Percentiles rank a stretch among this genome's conserved stretches.
Evolutionary conservation across 1,140 invertebrate genomes (phyloP).

Genomic region (Papilio dardanus): DNA sequence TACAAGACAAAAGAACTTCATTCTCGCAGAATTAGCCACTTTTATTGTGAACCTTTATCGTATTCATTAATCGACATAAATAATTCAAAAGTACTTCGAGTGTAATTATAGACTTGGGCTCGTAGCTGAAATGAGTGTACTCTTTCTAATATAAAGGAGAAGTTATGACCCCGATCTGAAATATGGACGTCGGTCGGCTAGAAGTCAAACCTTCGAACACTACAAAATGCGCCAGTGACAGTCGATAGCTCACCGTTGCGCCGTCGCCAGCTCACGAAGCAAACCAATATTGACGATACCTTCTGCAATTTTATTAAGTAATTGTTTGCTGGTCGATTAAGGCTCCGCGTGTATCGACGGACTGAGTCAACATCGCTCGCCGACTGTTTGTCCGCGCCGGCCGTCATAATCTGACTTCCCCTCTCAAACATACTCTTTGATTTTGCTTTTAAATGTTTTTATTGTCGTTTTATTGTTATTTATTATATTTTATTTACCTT

Average conservation of each 20-base stretch:
- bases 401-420: neutral
- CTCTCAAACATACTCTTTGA: neutral
- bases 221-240: neutral
- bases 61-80: neutral
- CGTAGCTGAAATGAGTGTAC: too few relatives aligned
- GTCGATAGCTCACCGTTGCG: too few relatives aligned
- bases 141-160: too few relatives aligned
- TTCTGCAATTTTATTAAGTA: slow-evolving; percentile 9
- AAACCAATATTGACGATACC: neutral
- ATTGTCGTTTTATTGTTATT: neutral
- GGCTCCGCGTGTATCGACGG: neutral
- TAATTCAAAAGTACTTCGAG: neutral
- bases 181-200: too few relatives aligned
- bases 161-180: too few relatives aligned
- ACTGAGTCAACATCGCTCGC: neutral
- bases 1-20: slow-evolving; percentile 14
- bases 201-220: neutral
- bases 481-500: neutral
- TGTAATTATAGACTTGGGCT: neutral
- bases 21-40: neutral
- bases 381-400: neutral
- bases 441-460: neutral
- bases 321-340: slow-evolving; percentile 17
- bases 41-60: slow-evolving; percentile 11
- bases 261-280: neutral